Evolutionary conservation across 2,888 invertebrate genomes (phyloP).

Genomic region (Eupithecia inturbata): DNA sequence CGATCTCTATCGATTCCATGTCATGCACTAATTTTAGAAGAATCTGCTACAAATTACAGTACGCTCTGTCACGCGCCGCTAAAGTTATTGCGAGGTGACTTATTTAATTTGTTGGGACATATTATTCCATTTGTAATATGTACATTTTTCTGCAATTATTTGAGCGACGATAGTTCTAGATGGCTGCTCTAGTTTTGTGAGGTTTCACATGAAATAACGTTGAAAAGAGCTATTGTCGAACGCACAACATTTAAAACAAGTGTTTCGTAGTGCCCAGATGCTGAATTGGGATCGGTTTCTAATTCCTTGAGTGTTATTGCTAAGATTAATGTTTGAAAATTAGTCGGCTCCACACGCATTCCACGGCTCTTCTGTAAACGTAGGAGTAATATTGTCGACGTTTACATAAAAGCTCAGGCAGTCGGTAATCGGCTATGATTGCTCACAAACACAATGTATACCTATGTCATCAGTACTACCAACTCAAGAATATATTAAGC

Average conservation of each 20-base stretch:
- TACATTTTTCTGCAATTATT: background rate
- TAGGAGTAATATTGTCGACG: slow-evolving; percentile 2
- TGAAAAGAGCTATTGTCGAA: slow-evolving; percentile 36
- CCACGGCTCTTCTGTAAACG: background rate
- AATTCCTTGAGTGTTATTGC: slow-evolving; percentile 27
- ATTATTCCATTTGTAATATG: background rate
- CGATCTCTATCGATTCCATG: slow-evolving; percentile 70
- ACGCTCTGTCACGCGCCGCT: background rate
- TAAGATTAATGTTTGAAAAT: slow-evolving; percentile 22
- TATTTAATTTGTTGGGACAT: background rate
- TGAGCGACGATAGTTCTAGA: slow-evolving; percentile 4
- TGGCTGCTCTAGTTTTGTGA: slow-evolving; percentile 22
- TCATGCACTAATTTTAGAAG: slow-evolving; percentile 72
- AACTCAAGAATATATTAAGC: background rate
- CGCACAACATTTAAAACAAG: slow-evolving; percentile 26
- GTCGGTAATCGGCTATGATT: slow-evolving; percentile 5
- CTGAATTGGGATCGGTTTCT: slow-evolving; percentile 27
- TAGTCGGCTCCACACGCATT: background rate
- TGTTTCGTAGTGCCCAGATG: slow-evolving; percentile 30
- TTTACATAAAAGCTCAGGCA: slow-evolving; percentile 7
- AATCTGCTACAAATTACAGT: slow-evolving; percentile 52
- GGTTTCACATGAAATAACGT: slow-evolving; percentile 28
- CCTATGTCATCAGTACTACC: background rate
- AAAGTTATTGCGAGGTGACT: background rate
- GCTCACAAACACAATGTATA: background rate